Conservation (phyloP, 1,140 invertebrate genomes). For the Battus philenor region DNA sequence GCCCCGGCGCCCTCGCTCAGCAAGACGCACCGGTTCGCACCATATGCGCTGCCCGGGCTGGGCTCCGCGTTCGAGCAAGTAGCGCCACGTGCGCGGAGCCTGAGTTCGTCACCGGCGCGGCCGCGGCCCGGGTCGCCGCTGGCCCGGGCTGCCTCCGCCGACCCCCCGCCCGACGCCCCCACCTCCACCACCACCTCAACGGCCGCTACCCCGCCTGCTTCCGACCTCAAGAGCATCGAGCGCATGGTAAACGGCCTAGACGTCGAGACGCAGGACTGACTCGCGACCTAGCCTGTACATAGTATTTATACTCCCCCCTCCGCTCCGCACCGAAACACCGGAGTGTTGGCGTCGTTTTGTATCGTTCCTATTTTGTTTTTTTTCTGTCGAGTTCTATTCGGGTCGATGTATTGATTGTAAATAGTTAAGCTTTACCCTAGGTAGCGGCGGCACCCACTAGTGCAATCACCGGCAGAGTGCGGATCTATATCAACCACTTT, state of each 20-base stretch:
- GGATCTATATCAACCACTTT: slow-evolving; percentile 12
- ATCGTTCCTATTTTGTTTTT: slow-evolving; percentile 74
- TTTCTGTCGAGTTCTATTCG: slow-evolving; percentile 70
- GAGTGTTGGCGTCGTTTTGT: slow-evolving; percentile 54
- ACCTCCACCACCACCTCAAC: slow-evolving; percentile 35
- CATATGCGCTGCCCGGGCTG: slow-evolving; percentile 85
- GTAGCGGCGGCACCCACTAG: slow-evolving; percentile 15
- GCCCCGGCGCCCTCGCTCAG: slow-evolving; percentile 62
- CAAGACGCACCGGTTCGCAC: slow-evolving; percentile 89
- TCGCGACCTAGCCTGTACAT: slow-evolving; percentile 56
- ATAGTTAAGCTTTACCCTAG: slow-evolving; percentile 66
- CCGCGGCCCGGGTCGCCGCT: slow-evolving; percentile 78
- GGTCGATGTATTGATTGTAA: slow-evolving; percentile 67
- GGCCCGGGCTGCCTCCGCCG: slow-evolving; percentile 69
- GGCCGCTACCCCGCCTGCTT: slow-evolving; percentile 69
- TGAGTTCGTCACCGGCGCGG: slow-evolving; percentile 81
- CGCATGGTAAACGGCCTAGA: slow-evolving; percentile 97
- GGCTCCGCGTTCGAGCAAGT: slow-evolving; percentile 91
- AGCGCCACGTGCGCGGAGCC: slow-evolving; percentile 81
- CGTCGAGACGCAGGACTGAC: slow-evolving; percentile 78
- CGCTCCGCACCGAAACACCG: slow-evolving; percentile 27
- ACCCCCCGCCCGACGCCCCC: slow-evolving; percentile 73
- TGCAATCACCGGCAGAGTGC: not conserved
- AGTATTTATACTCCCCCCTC: slow-evolving; percentile 62
- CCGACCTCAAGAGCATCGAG: slow-evolving; percentile 95